Evolutionary conservation across 2,888 invertebrate genomes (phyloP).

Genomic region (Idaea biselata): DNA sequence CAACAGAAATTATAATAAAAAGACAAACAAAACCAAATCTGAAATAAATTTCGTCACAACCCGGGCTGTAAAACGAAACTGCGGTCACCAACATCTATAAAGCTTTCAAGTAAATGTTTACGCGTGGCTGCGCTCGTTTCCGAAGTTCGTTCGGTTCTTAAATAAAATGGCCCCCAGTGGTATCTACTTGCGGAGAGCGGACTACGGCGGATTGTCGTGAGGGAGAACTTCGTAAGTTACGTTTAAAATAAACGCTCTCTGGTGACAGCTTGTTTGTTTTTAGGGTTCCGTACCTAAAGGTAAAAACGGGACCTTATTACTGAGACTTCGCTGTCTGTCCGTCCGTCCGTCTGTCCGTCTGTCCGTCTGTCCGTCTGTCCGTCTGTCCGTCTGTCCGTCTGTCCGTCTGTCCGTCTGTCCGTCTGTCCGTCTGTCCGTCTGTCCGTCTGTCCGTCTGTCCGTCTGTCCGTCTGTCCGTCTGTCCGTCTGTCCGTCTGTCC

Average conservation of each 20-base stretch:
- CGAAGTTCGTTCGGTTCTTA: constrained; percentile 61
- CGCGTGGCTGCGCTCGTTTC: constrained; percentile 57
- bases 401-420: too few relatives aligned
- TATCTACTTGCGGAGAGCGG: constrained; percentile 46
- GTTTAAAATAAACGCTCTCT: constrained; percentile 25
- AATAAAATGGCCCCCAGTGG: constrained; percentile 55
- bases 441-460: too few relatives aligned
- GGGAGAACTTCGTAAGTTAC: constrained; percentile 36
- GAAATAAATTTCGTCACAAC: constrained; percentile 6
- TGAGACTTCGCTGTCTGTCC: too few relatives aligned
- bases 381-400: too few relatives aligned
- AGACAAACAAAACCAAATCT: not conserved
- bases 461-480: too few relatives aligned
- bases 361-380: too few relatives aligned
- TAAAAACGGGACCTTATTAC: too few relatives aligned
- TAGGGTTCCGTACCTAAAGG: too few relatives aligned
- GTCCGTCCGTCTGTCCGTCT: too few relatives aligned
- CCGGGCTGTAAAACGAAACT: constrained; percentile 53
- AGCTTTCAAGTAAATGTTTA: constrained; percentile 73
- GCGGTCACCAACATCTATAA: constrained; percentile 73
- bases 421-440: too few relatives aligned
- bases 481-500: too few relatives aligned
- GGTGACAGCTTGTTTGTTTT: constrained; percentile 14
- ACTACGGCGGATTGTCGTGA: constrained; percentile 32
- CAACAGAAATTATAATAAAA: constrained; percentile 28